A percentile compares a stretch with the other conserved stretches of the same genome.
Conservation (phyloP, 2,888 invertebrate genomes). For the Abrostola tripartita region DNA sequence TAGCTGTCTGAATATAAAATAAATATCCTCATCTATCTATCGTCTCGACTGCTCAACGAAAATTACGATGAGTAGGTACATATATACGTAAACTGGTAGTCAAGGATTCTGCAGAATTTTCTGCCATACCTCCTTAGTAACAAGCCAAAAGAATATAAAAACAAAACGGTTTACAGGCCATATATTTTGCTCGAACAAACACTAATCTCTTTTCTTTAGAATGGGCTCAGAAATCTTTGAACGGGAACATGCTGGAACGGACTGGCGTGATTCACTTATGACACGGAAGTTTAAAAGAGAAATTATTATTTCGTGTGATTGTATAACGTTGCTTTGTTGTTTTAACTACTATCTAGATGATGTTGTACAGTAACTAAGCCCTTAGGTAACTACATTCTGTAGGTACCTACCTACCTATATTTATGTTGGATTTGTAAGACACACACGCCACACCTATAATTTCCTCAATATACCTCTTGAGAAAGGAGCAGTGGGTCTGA, state of each 20-base stretch:
- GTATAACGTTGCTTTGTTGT: background rate
- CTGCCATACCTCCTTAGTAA: background rate
- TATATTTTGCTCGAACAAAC: conserved; percentile 15
- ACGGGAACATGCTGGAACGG: conserved; percentile 22
- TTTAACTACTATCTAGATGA: background rate
- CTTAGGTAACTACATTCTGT: no score
- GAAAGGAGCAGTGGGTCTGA: no score
- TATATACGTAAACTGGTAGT: background rate
- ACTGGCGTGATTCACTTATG: conserved; percentile 21
- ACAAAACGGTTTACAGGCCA: background rate
- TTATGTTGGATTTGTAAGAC: no score
- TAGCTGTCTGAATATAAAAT: no score
- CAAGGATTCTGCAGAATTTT: background rate
- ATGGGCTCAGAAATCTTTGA: conserved; percentile 18
- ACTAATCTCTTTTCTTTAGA: conserved; percentile 24
- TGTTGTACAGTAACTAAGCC: no score
- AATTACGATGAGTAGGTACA: background rate
- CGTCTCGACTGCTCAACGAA: no score
- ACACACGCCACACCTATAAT: no score
- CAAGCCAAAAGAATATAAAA: conserved; percentile 1
- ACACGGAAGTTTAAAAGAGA: background rate
- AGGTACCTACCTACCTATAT: no score
- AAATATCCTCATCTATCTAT: no score
- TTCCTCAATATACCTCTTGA: no score
- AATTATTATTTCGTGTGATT: background rate